Base-by-base conservation (phyloP, 1,140 invertebrate species). In the Zaprionus vittiger region DNA sequence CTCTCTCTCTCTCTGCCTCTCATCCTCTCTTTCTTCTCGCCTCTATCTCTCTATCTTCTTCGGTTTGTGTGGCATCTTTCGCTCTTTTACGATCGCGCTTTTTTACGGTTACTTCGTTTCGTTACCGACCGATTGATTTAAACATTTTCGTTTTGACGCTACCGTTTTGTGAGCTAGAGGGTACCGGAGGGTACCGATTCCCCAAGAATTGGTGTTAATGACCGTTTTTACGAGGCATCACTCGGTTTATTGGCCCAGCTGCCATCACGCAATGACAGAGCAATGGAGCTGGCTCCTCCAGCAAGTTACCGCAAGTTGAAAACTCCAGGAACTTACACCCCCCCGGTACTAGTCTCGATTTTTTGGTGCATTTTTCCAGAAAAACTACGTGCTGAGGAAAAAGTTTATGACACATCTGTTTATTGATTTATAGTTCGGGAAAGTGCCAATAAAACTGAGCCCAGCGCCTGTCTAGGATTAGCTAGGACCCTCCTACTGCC, bases 401-500 rank as follows among this genome's bases (percentile, higher is more conserved):
- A 82, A 75, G 54, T 91, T 90, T 90, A 90, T 85, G 86, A 90
- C 81, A 69, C 66, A 77, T 80, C 79, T 90, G 85, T 90, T 90
- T 90, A 90, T 90, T 90, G 85, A 90, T 91, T 90, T 90, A 90
- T 90, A 77, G 85, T 84, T 69, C 71, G 73, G 73, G 68, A 91
- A 91, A 90, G 85, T 85, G 82, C 79, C 82, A 90, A 90, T 90
- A 90, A 91, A 90, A 90, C 63, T 47, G 26, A 55, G 68, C 41
- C 41, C 73, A 31, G 59, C 38, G 59, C 26, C 69, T 79, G 60
- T 4, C 24, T 28, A 70, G 83, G 83, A 81, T 82, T 69, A 82
- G 41, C 41, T 4, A 47, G 75, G 55, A 69, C 31, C 68, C 61
- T 63, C 73, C 54, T 12, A 38, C n/a, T 17, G 62, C 5, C 11